Evolutionary conservation across 2,888 invertebrate genomes (phyloP).

Genomic region (Heteromyza rotundicornis): DNA sequence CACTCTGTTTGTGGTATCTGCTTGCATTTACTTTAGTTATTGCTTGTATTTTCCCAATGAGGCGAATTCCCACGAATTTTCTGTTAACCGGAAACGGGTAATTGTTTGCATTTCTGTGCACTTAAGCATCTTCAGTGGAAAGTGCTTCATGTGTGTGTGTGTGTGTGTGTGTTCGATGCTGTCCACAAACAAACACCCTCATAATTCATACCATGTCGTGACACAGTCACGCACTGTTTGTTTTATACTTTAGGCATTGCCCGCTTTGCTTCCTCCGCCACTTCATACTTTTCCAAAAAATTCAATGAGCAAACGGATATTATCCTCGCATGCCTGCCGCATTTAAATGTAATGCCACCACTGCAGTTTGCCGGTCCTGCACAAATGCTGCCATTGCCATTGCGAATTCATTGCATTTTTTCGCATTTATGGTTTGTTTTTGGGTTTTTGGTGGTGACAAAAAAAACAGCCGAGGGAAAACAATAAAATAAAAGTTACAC

Average conservation of each 20-base stretch:
- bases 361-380: no score
- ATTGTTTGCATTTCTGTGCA: background rate
- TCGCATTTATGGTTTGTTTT: no score
- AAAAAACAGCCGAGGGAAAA: no score
- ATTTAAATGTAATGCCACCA: no score
- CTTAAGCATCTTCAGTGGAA: no score
- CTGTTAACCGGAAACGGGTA: background rate
- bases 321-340: no score
- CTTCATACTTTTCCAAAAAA: no score
- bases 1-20: background rate
- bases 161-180: slow-evolving; percentile 20
- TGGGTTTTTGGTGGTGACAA: no score
- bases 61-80: background rate
- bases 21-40: background rate
- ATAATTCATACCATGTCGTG: background rate
- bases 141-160: slow-evolving; percentile 18
- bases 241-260: background rate
- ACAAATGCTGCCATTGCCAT: no score
- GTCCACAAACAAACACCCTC: slow-evolving; percentile 31
- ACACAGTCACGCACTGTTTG: slow-evolving; percentile 8
- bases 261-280: background rate
- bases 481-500: background rate
- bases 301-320: no score
- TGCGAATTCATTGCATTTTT: no score
- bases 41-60: background rate